Evolutionary conservation across 2,888 invertebrate genomes (phyloP), one percentile per base, ranked within the genome.

Genomic region (Ophion ellenae): DNA sequence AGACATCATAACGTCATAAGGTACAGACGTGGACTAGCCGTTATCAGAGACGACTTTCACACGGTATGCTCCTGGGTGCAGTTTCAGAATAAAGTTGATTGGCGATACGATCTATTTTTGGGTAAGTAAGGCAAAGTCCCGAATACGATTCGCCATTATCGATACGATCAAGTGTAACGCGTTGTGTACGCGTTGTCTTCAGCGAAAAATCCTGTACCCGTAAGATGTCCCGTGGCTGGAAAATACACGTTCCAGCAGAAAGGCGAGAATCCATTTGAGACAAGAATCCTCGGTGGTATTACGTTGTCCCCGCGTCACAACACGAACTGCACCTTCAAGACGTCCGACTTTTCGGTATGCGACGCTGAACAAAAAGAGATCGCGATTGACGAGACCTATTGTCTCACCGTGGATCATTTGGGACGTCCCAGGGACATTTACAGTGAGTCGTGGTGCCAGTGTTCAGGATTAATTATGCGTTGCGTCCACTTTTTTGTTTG

Each of bases 21-120:
- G 89, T 99, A 97, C 94, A 96, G 98, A 59, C 97, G 96, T 94
- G 98, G 98, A 7, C 92, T 98, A 74, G 98, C 98, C 1, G 97
- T 98, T 89, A 98, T 98, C 78, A 97, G 96, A 91, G 97, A 98
- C 90, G 96, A 98, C 92, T 99, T 98, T 92, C 97, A 97, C 90
- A 98, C 98, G 0, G 98, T 98, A 0, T 99, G 98, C 91, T 98
- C 98, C 0, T 98, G 98, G 98, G 98, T 98, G 0, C 98, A 98
- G 91, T 99, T 99, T 93, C 96, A 96, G 4, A 98, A 98, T 91
- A 96, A 96, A 90, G 96, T 96, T 85, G 95, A 96, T 85, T 99
- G 98, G 98, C 97, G 97, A 88, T 98, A 98, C 90, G 97, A 98
- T 92, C 95, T 98, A 83, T 97, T 97, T 91, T 94, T 98, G 69